phyloP scores from a whole-genome alignment of 1,140 invertebrate species.

The Halyomorpha halys region DNA sequence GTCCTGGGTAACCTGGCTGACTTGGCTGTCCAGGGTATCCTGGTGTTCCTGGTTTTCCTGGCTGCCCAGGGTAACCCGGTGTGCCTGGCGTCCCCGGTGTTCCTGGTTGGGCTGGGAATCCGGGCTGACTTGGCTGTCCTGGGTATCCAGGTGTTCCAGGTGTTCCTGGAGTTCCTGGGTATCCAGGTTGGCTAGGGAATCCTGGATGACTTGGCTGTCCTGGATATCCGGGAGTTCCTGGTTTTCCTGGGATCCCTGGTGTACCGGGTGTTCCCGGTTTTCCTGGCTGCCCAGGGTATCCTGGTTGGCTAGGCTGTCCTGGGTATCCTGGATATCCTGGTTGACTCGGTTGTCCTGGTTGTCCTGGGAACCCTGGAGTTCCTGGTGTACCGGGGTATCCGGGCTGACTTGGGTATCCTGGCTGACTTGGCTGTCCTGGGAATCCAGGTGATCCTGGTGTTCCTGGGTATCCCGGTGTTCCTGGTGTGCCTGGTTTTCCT shows the following conservation, averaged over 20 bases:
- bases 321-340: slow-evolving; percentile 29
- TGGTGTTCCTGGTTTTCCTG: slow-evolving; percentile 29
- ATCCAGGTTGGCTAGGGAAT: slow-evolving; percentile 36
- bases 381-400: slow-evolving; percentile 28
- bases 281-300: slow-evolving; percentile 30
- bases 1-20: slow-evolving; percentile 30
- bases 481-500: slow-evolving; percentile 11
- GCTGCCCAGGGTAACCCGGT: slow-evolving; percentile 29
- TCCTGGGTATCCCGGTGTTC: slow-evolving; percentile 29
- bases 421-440: slow-evolving; percentile 25
- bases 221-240: slow-evolving; percentile 33
- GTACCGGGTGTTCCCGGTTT: slow-evolving; percentile 25
- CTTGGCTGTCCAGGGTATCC: slow-evolving; percentile 28
- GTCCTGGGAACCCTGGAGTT: slow-evolving; percentile 27
- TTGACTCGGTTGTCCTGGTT: slow-evolving; percentile 29
- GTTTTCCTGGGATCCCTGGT: slow-evolving; percentile 32
- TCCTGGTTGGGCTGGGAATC: slow-evolving; percentile 30
- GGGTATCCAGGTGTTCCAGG: slow-evolving; percentile 19
- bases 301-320: slow-evolving; percentile 31
- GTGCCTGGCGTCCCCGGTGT: slow-evolving; percentile 28
- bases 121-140: slow-evolving; percentile 28
- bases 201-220: slow-evolving; percentile 26
- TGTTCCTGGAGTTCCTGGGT: slow-evolving; percentile 19
- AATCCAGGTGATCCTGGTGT: slow-evolving; percentile 26
- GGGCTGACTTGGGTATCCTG: slow-evolving; percentile 28